phyloP scores from a whole-genome alignment of 2,113 vertebrate genomes.

The Phoxinus phoxinus region DNA sequence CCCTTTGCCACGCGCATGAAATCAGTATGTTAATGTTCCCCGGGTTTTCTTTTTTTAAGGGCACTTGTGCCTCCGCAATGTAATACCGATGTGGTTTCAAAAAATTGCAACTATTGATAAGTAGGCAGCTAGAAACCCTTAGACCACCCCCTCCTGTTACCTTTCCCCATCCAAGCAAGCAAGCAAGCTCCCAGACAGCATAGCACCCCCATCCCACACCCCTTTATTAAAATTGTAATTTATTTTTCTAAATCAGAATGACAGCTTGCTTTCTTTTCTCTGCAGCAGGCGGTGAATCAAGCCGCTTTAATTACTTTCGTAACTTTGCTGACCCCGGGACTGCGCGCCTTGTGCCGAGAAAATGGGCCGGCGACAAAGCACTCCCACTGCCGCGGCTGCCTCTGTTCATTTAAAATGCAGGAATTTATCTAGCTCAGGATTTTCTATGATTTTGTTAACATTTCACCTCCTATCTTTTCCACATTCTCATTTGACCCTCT shows the following conservation, averaged over 20 bases:
- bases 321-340: constrained; percentile 87
- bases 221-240: constrained; percentile 97
- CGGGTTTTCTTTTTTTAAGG: constrained; percentile 96
- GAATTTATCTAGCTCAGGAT: constrained; percentile 78
- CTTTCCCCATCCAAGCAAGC: constrained; percentile 60
- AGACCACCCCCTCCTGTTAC: constrained; percentile 41
- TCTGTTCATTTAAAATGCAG: constrained; percentile 72
- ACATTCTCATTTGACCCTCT: constrained; percentile 59
- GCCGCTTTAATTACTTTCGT: constrained; percentile 96
- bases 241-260: constrained; percentile 97
- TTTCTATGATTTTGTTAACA: constrained; percentile 80
- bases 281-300: constrained; percentile 81
- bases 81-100: constrained; percentile 91
- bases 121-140: constrained; percentile 81
- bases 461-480: constrained; percentile 76
- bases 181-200: constrained; percentile 70
- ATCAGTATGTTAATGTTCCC: constrained; percentile 99
- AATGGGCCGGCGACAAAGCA: constrained; percentile 78
- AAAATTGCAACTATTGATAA: constrained; percentile 98
- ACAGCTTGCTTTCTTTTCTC: constrained; percentile 99
- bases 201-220: constrained; percentile 69
- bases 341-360: constrained; percentile 70
- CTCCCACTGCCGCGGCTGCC: constrained; percentile 67
- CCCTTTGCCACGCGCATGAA: constrained; percentile 99
- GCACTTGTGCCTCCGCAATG: constrained; percentile 98